These are phyloP conservation scores for Xyliphius kryptos DNA, from an alignment of 2,113 vertebrate species.

Conservation along the genomic window DNA sequence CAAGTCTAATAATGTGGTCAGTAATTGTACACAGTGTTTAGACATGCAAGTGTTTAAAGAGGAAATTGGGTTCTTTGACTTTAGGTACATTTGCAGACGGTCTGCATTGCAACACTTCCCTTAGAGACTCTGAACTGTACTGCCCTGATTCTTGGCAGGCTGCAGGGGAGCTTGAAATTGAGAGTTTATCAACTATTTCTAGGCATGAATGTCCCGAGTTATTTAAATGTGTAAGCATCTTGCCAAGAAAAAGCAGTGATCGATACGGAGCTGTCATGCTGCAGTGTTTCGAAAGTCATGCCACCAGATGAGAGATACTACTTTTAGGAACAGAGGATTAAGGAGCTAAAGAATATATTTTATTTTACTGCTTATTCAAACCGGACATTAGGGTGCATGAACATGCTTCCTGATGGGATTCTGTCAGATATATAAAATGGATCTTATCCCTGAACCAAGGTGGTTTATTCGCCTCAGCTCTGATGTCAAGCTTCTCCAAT, in stretches of 20 bases:
- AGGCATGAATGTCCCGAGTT: conserved; percentile 42
- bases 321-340: background rate
- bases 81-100: conserved; percentile 18
- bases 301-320: conserved; percentile 47
- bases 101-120: conserved; percentile 32
- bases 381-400: background rate
- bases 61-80: too few species aligned
- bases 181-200: conserved; percentile 44
- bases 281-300: conserved; percentile 39
- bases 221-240: conserved; percentile 37
- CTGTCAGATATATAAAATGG: conserved; percentile 6
- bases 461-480: conserved; percentile 37
- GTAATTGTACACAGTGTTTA: too few species aligned
- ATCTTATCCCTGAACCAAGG: conserved; percentile 36
- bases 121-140: conserved; percentile 36
- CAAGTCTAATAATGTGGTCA: too few species aligned
- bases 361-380: conserved; percentile 16
- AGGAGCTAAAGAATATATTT: background rate
- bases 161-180: conserved; percentile 41
- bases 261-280: conserved; percentile 46
- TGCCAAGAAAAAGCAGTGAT: conserved; percentile 46
- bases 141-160: conserved; percentile 45
- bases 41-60: too few species aligned
- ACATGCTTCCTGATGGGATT: background rate
- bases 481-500: conserved; percentile 23